Evolutionary conservation across 1,140 invertebrate species (phyloP).

Genomic region (Formica exsecta): DNA sequence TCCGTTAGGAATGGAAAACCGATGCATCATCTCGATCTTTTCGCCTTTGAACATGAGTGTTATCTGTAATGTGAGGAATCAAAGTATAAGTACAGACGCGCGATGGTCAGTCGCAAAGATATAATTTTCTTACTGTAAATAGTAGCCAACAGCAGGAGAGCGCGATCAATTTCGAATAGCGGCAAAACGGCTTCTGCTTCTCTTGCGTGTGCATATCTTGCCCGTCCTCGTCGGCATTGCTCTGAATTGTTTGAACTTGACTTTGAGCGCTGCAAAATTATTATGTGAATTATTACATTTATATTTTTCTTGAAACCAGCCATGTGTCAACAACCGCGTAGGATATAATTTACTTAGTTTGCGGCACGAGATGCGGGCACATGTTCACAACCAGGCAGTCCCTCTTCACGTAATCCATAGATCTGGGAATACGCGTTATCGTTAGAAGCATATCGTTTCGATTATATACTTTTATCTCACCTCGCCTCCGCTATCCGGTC

Average conservation of each 20-base stretch:
- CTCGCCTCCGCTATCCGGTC: constrained; percentile 82
- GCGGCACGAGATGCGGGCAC: constrained; percentile 32
- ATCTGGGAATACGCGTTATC: constrained; percentile 24
- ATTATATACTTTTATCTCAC: constrained; percentile 28
- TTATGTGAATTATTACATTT: not conserved
- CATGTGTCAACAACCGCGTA: not conserved
- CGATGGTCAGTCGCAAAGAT: not conserved
- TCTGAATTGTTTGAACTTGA: not conserved
- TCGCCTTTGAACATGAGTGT: constrained; percentile 90
- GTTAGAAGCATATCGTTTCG: not conserved
- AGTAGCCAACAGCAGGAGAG: constrained; percentile 79
- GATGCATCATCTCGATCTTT: constrained; percentile 88
- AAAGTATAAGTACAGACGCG: not conserved
- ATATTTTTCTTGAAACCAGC: not conserved
- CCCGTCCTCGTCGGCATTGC: constrained; percentile 49
- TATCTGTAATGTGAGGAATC: constrained; percentile 85
- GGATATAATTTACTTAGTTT: constrained; percentile 22
- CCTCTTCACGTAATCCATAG: constrained; percentile 34
- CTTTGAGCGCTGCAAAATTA: constrained; percentile 22
- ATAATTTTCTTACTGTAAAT: constrained; percentile 77
- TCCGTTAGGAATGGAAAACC: constrained; percentile 87
- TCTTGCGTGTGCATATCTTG: constrained; percentile 52
- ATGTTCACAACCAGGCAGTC: constrained; percentile 71
- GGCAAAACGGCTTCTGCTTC: constrained; percentile 72
- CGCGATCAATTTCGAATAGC: constrained; percentile 77